A percentile compares a stretch with the other conserved stretches of the same genome.
phyloP scores from a whole-genome alignment of 2,888 invertebrate genomes.

The Napeogenes inachia region DNA sequence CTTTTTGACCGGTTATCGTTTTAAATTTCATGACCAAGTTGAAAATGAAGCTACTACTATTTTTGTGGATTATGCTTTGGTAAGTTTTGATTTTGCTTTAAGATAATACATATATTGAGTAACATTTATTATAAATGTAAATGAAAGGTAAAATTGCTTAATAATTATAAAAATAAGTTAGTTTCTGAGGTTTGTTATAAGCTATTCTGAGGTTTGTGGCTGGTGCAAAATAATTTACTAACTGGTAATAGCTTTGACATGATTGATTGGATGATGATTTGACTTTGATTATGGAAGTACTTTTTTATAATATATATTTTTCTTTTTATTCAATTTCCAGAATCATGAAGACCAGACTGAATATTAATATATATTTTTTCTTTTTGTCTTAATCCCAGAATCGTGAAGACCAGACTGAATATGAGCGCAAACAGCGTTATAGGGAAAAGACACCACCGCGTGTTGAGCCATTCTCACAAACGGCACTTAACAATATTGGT shows the following conservation, averaged over 20 bases:
- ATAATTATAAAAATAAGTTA: no score
- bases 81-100: constrained; percentile 35
- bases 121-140: no score
- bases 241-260: not conserved
- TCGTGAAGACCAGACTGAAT: constrained; percentile 93
- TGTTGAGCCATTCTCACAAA: constrained; percentile 88
- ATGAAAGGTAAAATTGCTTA: no score
- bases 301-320: not conserved
- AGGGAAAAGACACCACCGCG: constrained; percentile 90
- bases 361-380: constrained; percentile 55
- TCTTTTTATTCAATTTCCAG: constrained; percentile 48
- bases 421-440: constrained; percentile 86
- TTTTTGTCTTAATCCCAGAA: constrained; percentile 73
- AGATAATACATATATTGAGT: not conserved
- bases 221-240: no score
- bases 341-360: constrained; percentile 95
- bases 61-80: constrained; percentile 91
- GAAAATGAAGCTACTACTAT: constrained; percentile 84
- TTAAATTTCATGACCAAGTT: constrained; percentile 84
- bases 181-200: no score
- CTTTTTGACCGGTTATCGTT: constrained; percentile 86
- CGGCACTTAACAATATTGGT: constrained; percentile 81
- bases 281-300: not conserved
- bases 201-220: no score
- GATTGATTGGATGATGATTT: no score